Evolutionary conservation across 2,888 invertebrate species (phyloP), one percentile per base, ranked within the genome.

Genomic region (Hemistola chrysoprasaria): DNA sequence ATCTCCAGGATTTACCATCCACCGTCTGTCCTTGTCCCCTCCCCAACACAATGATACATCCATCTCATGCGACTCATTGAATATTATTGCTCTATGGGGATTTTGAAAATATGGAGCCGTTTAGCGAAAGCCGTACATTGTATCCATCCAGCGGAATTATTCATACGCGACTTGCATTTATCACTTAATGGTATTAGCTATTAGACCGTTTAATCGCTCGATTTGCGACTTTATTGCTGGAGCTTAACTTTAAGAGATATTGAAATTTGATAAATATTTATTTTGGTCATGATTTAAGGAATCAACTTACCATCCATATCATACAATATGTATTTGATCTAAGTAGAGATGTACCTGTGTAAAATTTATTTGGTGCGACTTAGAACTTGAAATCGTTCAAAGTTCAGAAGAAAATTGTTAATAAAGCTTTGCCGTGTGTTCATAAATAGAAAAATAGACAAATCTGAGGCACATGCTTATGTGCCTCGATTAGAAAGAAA

Each of bases 51-150:
- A 57, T 59, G 62, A 71, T 81, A 74, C 69, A 69, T 70, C 74
- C 68, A 67, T 87, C 82, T 81, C 87, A 67, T 67, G 61, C 69
- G 71, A 63, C 81, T 82, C 85, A 86, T 86, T 86, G 86, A 85
- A 87, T 86, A 86, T 87, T 87, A 88, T 88, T 87, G 87, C 86
- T 84, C 87, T 85, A 82, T 86, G 72, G 88, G 88, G 88, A 88
- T 88, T 87, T 86, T 83, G 81, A 85, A 88, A 88, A 88, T 87
- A 88, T 88, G 88, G 84, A 87, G 78, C 83, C 88, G 86, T 86
- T 88, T 88, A 88, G 78, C 72, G 66, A 86, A 82, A 85, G 84
- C 85, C 74, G 79, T 83, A 86, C 84, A 87, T 85, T 87, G 87
- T 88, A 83, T 85, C 86, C 85, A 78, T 82, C 74, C 73, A 70